These are phyloP conservation scores for Apotomis capreana DNA, from an alignment of 2,888 invertebrate genomes.

Conservation along the genomic window DNA sequence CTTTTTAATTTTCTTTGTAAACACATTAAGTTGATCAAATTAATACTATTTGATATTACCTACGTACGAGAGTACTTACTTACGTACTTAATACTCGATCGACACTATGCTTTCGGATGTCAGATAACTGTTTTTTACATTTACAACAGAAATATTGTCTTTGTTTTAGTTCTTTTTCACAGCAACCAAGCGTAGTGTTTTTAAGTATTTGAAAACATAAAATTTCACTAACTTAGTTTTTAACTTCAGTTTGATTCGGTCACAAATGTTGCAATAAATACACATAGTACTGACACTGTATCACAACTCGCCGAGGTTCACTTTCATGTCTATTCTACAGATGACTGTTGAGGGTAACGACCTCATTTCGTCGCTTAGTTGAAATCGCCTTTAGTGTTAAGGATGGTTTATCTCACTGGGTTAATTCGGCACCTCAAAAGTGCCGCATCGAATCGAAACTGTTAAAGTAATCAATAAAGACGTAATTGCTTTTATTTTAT, in stretches of 20 bases:
- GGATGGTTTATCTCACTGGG: neutral
- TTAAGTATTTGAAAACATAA: no score
- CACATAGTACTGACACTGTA: no score
- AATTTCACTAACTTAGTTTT: no score
- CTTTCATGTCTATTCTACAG: neutral
- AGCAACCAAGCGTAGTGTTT: no score
- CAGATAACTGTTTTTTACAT: no score
- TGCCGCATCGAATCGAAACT: conserved; percentile 26
- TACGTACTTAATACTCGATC: no score
- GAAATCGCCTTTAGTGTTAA: conserved; percentile 7
- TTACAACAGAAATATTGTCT: no score
- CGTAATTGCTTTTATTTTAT: conserved; percentile 16
- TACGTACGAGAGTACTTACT: neutral
- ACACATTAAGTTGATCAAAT: neutral
- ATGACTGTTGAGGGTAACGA: neutral
- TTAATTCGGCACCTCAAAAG: conserved; percentile 4
- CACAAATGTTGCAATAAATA: no score
- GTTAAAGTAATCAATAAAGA: conserved; percentile 26
- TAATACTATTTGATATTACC: neutral
- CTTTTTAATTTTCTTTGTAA: neutral
- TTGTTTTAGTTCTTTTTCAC: no score
- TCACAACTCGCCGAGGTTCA: no score
- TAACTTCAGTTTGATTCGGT: no score
- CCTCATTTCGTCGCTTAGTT: neutral
- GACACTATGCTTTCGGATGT: no score